Evolutionary conservation across 2,888 invertebrate genomes (phyloP).

Genomic region (Altica lythri): DNA sequence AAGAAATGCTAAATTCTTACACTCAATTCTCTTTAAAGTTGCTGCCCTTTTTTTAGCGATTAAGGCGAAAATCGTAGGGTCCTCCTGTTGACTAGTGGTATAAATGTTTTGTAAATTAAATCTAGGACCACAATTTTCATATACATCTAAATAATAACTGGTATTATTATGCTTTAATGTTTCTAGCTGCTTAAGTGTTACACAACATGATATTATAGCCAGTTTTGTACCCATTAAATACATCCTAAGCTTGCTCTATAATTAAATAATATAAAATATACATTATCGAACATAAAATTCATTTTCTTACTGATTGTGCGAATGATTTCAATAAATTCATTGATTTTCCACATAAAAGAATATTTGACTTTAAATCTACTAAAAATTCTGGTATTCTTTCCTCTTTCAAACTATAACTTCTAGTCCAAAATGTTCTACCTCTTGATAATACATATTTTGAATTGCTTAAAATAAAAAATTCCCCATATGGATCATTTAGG

Average conservation of each 20-base stretch:
- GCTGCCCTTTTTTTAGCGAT: constrained; percentile 50
- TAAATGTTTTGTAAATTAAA: constrained; percentile 47
- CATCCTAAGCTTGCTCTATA: constrained; percentile 50
- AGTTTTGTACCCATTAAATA: constrained; percentile 51
- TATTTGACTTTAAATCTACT: constrained; percentile 64
- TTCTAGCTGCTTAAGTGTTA: constrained; percentile 49
- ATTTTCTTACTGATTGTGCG: constrained; percentile 65
- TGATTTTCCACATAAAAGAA: constrained; percentile 76
- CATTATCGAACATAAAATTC: background rate
- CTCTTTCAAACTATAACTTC: constrained; percentile 62
- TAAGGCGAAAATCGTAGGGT: constrained; percentile 45
- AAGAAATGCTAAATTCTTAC: constrained; percentile 40
- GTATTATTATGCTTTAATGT: constrained; percentile 47
- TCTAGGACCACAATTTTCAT: constrained; percentile 48
- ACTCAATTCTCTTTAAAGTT: constrained; percentile 51
- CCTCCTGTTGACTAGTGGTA: constrained; percentile 39
- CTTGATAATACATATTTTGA: constrained; percentile 67
- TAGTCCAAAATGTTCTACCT: constrained; percentile 71
- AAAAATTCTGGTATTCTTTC: constrained; percentile 72
- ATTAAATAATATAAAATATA: constrained; percentile 18
- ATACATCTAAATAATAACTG: constrained; percentile 51
- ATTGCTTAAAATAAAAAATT: constrained; percentile 81
- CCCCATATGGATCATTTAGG: constrained; percentile 78
- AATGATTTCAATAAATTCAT: constrained; percentile 72
- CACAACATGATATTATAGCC: constrained; percentile 51